These are phyloP conservation scores for Acestrorhynchus altus DNA, from an alignment of 2,797 vertebrate species.

Conservation along the genomic window DNA sequence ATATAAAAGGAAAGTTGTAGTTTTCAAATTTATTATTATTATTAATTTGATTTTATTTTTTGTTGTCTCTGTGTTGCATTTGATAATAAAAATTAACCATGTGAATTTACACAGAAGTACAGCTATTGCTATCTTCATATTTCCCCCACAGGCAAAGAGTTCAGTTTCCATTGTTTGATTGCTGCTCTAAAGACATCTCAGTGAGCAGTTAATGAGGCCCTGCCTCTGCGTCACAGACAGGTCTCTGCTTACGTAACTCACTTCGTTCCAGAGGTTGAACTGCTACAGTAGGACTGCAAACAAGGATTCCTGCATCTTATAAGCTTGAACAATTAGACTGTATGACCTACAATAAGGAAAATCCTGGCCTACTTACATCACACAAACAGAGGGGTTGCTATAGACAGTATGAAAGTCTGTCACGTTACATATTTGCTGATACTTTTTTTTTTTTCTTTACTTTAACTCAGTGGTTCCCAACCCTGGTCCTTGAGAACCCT, in stretches of 20 bases:
- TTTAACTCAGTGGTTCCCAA: background rate
- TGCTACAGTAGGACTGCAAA: constrained; percentile 58
- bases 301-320: constrained; percentile 72
- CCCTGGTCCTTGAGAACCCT: too few species aligned
- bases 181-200: constrained; percentile 23
- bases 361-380: constrained; percentile 29
- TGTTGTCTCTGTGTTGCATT: background rate
- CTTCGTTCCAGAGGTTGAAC: constrained; percentile 66
- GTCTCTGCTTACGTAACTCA: constrained; percentile 70
- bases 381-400: constrained; percentile 23
- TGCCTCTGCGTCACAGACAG: constrained; percentile 67
- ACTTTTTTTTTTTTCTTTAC: background rate
- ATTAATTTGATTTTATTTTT: too few species aligned
- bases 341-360: constrained; percentile 34
- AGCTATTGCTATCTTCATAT: background rate
- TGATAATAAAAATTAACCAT: background rate
- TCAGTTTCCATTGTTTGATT: constrained; percentile 24
- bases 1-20: too few species aligned
- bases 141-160: background rate
- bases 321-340: constrained; percentile 37
- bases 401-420: constrained; percentile 1
- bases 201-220: constrained; percentile 59
- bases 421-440: background rate
- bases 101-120: background rate
- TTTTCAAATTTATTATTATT: too few species aligned